These are phyloP conservation scores for Cavia aperea DNA, from an alignment of 2,113 vertebrate genomes.

Conservation along the genomic window DNA sequence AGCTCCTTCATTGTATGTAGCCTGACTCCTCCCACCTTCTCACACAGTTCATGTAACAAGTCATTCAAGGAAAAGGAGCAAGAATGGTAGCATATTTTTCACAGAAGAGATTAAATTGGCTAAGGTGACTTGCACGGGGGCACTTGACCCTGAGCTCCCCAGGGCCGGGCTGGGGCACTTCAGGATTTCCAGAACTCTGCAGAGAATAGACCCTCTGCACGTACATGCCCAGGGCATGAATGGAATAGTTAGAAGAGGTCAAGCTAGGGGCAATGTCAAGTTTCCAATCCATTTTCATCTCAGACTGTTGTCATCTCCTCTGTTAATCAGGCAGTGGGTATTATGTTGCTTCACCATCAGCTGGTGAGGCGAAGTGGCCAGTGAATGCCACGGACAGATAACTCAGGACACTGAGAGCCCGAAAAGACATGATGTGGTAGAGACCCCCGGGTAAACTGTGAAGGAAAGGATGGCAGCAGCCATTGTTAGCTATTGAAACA, in stretches of 20 bases:
- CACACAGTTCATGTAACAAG: background rate
- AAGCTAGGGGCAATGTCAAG: background rate
- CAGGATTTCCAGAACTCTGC: background rate
- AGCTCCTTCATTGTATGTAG: background rate
- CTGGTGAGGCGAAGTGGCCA: background rate
- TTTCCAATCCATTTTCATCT: background rate
- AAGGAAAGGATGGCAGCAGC: background rate
- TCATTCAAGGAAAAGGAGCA: background rate
- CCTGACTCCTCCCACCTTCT: background rate
- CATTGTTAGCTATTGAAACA: background rate
- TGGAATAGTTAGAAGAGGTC: background rate
- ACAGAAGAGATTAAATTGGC: background rate
- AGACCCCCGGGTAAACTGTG: accelerated
- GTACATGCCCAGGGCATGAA: background rate
- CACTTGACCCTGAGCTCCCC: background rate
- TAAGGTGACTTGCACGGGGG: background rate
- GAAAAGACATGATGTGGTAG: background rate
- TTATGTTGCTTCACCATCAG: background rate
- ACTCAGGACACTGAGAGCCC: background rate
- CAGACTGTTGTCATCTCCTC: background rate
- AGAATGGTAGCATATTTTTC: background rate
- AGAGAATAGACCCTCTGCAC: background rate
- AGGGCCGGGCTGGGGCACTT: background rate
- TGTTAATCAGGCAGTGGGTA: too few species aligned
- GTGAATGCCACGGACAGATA: background rate